Percentiles rank a stretch among this genome's conserved stretches.
phyloP scores from a whole-genome alignment of 2,888 invertebrate genomes.

The Griposia aprilina region DNA sequence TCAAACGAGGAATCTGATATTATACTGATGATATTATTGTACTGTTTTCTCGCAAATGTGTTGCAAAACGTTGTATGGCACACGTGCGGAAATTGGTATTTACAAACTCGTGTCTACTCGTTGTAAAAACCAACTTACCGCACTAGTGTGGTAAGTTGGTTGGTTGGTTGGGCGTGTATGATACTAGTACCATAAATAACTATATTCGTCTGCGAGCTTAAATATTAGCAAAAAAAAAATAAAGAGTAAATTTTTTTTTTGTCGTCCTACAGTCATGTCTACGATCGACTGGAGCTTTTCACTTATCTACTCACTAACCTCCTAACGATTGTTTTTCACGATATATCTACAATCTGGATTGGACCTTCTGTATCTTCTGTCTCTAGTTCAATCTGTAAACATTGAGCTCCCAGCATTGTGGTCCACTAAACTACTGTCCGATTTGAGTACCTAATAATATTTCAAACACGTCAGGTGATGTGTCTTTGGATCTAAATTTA shows the following conservation, averaged over 20 bases:
- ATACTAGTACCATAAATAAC: too few relatives aligned
- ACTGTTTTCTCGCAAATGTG: too few relatives aligned
- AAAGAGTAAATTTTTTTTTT: too few relatives aligned
- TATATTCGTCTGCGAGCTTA: too few relatives aligned
- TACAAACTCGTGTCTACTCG: too few relatives aligned
- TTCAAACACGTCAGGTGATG: constrained; percentile 9
- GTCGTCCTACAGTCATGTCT: not conserved
- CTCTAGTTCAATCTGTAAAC: not conserved
- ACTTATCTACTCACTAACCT: not conserved
- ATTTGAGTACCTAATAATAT: constrained; percentile 23
- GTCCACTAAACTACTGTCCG: constrained; percentile 40
- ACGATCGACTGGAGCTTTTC: not conserved
- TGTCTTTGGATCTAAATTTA: constrained; percentile 14
- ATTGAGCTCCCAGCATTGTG: constrained; percentile 16
- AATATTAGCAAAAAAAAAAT: not conserved
- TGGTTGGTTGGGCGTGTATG: too few relatives aligned
- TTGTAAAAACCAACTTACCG: too few relatives aligned
- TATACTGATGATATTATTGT: too few relatives aligned
- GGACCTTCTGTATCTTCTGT: constrained; percentile 14
- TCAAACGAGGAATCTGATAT: too few relatives aligned
- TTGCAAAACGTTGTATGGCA: too few relatives aligned
- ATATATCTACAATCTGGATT: not conserved
- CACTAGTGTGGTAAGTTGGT: too few relatives aligned
- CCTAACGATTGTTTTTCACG: not conserved
- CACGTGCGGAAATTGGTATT: too few relatives aligned